Evolutionary conservation across 2,113 vertebrate genomes (phyloP).

Genomic region (Tupaia chinensis): DNA sequence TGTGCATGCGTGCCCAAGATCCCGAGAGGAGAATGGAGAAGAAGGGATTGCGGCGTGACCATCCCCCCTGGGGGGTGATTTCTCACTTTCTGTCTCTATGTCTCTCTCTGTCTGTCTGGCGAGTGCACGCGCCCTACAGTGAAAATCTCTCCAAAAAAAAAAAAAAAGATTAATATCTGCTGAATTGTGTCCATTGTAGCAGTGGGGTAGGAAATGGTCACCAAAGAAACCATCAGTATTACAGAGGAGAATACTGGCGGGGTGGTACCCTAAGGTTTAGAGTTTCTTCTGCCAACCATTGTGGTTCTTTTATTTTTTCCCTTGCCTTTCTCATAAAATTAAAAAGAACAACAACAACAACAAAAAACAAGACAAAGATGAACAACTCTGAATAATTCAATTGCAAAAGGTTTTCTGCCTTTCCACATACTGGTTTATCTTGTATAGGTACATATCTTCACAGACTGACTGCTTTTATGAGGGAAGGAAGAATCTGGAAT

Average conservation of each 20-base stretch:
- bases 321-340: constrained; percentile 10
- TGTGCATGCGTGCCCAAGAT: no score
- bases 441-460: neutral
- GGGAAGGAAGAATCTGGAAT: neutral
- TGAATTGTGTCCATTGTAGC: constrained; percentile 22
- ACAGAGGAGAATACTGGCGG: neutral
- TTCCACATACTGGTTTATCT: neutral
- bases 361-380: neutral
- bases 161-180: neutral
- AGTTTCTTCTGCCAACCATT: neutral
- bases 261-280: neutral
- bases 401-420: neutral
- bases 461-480: neutral
- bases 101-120: no score
- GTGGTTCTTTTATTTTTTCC: neutral
- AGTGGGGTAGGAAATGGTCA: neutral
- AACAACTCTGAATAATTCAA: neutral
- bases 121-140: no score
- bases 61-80: no score
- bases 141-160: no score
- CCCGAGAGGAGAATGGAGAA: no score
- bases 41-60: no score
- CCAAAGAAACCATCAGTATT: neutral
- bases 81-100: no score
- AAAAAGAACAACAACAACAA: neutral